Base-by-base conservation (phyloP, 1,140 invertebrate species). In the Acromyrmex heyeri region DNA sequence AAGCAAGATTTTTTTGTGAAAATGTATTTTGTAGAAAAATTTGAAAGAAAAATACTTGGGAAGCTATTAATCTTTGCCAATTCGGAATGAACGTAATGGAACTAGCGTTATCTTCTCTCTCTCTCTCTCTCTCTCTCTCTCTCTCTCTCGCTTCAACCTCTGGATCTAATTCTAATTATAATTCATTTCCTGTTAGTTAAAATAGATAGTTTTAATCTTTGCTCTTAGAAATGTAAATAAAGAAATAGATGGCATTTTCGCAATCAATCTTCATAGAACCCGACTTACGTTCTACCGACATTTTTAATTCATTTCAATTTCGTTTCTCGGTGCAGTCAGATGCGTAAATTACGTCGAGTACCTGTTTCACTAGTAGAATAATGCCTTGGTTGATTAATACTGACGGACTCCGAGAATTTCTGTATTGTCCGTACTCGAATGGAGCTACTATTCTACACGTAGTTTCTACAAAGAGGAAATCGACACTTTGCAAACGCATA, bases 391-490 rank as follows among this genome's bases (percentile, higher is more conserved):
- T 87, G 72, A 90, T 90, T 89, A 89, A 90, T 87, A 62, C 27
- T 12, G 24, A 50, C 77, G 65, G 62, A 88, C 82, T 70, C 50
- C 1, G 48, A 57, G 88, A 88, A 89, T 89, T 83, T 59, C 69
- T 38, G n/a, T 38, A 55, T 73, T 78, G 65, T 50, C 48, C 50
- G 57, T 82, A 44, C 24, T 73, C 59, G 65, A 88, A 87, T 61
- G 73, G 59, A 61, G 50, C 34, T 16, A 27, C 61, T 38, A n/a
- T 27, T 44, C 38, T 44, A 44, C 24, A 70, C 53, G n/a, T 87
- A 83, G 72, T 89, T 87, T 87, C 85, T 53, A 38, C 14, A 50
- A 65, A 90, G 86, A 73, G 88, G 85, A 89, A 87, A 89, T 90
- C 72, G 88, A 90, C 69, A 48, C n/a, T 24, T 62, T 61, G 65